These are phyloP conservation scores for Lissonota sp. DNA, from an alignment of 2,888 invertebrate species.

Conservation along the genomic window DNA sequence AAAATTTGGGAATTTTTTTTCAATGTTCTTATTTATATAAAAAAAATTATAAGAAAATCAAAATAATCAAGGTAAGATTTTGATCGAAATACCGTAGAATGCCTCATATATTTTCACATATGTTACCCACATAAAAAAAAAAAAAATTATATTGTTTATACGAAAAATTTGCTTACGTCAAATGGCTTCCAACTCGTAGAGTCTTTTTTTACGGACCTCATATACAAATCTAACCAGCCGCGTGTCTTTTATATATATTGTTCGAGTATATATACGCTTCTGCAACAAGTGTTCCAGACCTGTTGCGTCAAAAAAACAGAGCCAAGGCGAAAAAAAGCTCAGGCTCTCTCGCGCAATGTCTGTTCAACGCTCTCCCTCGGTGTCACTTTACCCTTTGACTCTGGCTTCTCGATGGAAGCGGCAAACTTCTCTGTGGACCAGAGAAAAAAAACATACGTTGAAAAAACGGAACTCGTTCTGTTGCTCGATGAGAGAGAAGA, in stretches of 20 bases:
- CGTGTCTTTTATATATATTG: too few relatives aligned
- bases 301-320: constrained; percentile 52
- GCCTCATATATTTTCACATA: too few relatives aligned
- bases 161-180: background rate
- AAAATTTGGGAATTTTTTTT: too few relatives aligned
- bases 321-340: constrained; percentile 30
- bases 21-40: too few relatives aligned
- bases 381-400: constrained; percentile 61
- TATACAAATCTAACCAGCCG: too few relatives aligned
- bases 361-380: constrained; percentile 35
- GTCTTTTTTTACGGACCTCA: too few relatives aligned
- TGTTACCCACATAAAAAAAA: background rate
- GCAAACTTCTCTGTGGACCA: constrained; percentile 45
- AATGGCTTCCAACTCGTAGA: too few relatives aligned
- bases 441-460: constrained; percentile 58
- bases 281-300: constrained; percentile 63
- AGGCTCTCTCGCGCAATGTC: constrained; percentile 9
- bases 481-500: constrained; percentile 24
- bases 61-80: too few relatives aligned
- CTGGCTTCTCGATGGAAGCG: constrained; percentile 51
- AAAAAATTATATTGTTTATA: background rate
- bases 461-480: constrained; percentile 53
- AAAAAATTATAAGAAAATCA: too few relatives aligned
- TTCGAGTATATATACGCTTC: too few relatives aligned
- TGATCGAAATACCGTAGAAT: too few relatives aligned